Percentiles rank a stretch among this genome's conserved stretches.
These are phyloP conservation scores for Sisor rabdophorus DNA, from an alignment of 2,113 vertebrate genomes.

Conservation along the genomic window DNA sequence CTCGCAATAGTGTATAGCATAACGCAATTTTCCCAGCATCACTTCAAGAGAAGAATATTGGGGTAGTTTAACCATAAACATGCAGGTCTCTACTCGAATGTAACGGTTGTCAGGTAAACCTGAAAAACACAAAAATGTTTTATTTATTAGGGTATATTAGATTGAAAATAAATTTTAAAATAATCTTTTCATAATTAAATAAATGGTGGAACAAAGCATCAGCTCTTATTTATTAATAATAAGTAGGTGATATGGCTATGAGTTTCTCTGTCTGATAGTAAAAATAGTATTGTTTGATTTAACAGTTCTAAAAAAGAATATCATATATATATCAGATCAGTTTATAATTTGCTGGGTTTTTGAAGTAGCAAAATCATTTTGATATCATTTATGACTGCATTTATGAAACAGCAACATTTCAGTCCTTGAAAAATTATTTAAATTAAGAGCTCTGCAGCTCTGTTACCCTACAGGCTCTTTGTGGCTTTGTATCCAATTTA, in stretches of 20 bases:
- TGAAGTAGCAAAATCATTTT: too few relatives aligned
- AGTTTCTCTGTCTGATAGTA: not conserved
- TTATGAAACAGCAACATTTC: too few relatives aligned
- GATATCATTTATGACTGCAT: too few relatives aligned
- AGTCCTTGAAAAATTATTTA: too few relatives aligned
- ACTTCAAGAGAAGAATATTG: constrained; percentile 93
- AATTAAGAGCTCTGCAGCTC: too few relatives aligned
- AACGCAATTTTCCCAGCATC: constrained; percentile 95
- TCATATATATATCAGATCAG: too few relatives aligned
- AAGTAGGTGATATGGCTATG: not conserved
- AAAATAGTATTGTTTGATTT: too few relatives aligned
- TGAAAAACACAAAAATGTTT: constrained; percentile 44
- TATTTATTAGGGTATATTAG: too few relatives aligned
- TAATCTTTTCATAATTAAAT: not conserved
- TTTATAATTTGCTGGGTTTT: too few relatives aligned
- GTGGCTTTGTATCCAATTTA: too few relatives aligned
- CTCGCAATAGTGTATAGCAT: constrained; percentile 96
- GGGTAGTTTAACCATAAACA: constrained; percentile 99
- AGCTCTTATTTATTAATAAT: not conserved
- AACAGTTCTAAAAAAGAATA: too few relatives aligned
- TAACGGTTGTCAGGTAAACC: constrained; percentile 90
- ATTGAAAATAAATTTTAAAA: not conserved
- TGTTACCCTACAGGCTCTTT: too few relatives aligned
- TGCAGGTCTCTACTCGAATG: constrained; percentile 96
- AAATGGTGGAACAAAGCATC: not conserved